Evolutionary conservation across 30 jellyfish, hydroid and myxozoan genomes (phyloP).

Genomic region (Pseudorhiza aurosa): DNA sequence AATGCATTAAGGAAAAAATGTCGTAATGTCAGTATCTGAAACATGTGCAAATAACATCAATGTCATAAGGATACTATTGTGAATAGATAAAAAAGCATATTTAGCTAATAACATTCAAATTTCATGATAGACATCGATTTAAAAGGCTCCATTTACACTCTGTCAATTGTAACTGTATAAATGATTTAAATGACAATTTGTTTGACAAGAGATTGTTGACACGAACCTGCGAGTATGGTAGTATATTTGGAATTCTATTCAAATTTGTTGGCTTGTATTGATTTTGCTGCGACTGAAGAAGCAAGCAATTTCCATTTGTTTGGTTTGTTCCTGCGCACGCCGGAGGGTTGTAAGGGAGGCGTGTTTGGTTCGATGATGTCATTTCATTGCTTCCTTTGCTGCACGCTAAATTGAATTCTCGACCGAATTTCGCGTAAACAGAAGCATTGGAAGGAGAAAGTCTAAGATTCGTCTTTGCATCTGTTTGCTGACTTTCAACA

Average conservation of each 20-base stretch:
- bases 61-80: too few species aligned
- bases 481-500: background rate
- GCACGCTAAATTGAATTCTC: background rate
- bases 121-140: too few species aligned
- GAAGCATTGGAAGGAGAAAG: background rate
- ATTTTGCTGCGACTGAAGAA: background rate
- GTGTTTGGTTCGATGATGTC: background rate
- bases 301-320: conserved; percentile 1
- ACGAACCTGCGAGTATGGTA: conserved; percentile 5
- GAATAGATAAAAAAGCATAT: too few species aligned
- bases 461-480: background rate
- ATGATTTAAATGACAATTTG: too few species aligned
- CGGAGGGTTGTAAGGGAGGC: conserved; percentile 14
- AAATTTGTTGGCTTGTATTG: background rate
- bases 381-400: background rate
- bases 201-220: too few species aligned
- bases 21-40: too few species aligned
- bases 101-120: too few species aligned
- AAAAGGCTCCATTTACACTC: too few species aligned
- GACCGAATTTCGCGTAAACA: background rate
- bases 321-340: conserved; percentile 8
- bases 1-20: too few species aligned
- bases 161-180: too few species aligned
- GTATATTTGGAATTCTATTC: background rate
- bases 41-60: too few species aligned